Conservation (phyloP, 1,140 invertebrate species). For the Eciton burchellii region DNA sequence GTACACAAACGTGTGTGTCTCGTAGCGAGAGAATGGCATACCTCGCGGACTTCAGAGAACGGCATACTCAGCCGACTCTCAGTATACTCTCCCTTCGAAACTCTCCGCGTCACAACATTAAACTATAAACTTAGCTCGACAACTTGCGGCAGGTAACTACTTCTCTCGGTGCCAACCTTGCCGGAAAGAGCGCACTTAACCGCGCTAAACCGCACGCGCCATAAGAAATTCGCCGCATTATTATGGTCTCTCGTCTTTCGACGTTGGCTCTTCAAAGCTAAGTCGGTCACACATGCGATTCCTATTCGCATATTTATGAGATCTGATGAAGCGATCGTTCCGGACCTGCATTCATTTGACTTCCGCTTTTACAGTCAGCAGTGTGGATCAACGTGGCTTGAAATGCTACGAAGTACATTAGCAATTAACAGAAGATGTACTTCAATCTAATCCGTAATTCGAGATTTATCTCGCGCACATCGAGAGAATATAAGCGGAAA, state of each 20-base stretch:
- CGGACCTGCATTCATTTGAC: not conserved
- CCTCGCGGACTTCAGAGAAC: constrained; percentile 36
- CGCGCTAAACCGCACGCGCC: constrained; percentile 44
- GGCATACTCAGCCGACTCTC: constrained; percentile 26
- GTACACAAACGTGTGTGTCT: constrained; percentile 11
- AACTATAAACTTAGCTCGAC: constrained; percentile 57
- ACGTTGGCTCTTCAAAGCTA: constrained; percentile 16
- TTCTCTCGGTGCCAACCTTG: constrained; percentile 25
- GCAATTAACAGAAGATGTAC: constrained; percentile 2
- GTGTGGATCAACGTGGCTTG: not conserved
- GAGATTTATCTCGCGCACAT: not conserved
- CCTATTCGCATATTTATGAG: constrained; percentile 8
- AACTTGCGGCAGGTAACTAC: constrained; percentile 44
- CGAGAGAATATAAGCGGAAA: not conserved
- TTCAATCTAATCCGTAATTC: not conserved
- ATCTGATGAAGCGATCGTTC: not conserved
- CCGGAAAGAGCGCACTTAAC: constrained; percentile 49
- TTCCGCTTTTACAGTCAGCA: not conserved
- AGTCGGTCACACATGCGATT: not conserved
- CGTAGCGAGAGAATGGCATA: not conserved
- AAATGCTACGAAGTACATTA: not conserved
- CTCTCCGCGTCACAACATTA: constrained; percentile 30
- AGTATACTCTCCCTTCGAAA: constrained; percentile 2
- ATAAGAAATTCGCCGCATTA: constrained; percentile 40
- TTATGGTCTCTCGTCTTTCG: constrained; percentile 42